phyloP scores from a whole-genome alignment of 2,888 invertebrate genomes.

The Ennomos quercinarius region DNA sequence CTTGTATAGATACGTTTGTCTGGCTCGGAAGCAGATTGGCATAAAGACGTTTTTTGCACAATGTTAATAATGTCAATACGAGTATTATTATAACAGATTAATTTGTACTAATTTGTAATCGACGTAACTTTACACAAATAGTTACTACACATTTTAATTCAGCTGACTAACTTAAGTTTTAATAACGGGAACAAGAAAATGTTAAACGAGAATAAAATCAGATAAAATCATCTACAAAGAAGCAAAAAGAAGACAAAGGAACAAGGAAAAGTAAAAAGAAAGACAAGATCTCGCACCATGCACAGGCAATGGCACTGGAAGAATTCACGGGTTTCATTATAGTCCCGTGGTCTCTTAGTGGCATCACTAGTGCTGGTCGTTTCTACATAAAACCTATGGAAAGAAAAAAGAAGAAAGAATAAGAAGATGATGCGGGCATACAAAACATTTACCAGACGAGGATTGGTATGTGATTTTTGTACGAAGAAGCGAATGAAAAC shows the following conservation, averaged over 20 bases:
- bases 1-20: not conserved
- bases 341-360: constrained; percentile 90
- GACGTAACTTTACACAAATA: too few species aligned
- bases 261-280: constrained; percentile 28
- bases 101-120: too few species aligned
- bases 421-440: constrained; percentile 8
- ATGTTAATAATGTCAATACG: too few species aligned
- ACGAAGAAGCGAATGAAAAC: too few species aligned
- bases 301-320: constrained; percentile 94
- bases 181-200: not conserved
- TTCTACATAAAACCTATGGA: constrained; percentile 40
- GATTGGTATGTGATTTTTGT: too few species aligned
- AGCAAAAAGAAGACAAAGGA: constrained; percentile 24
- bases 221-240: constrained; percentile 7
- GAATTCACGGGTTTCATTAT: constrained; percentile 91
- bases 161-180: not conserved
- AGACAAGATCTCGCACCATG: constrained; percentile 70
- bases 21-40: too few species aligned
- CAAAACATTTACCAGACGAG: too few species aligned
- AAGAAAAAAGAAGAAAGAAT: constrained; percentile 17
- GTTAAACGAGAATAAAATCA: too few species aligned
- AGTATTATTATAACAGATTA: too few species aligned
- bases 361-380: constrained; percentile 87
- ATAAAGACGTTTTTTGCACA: too few species aligned
- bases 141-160: too few species aligned